phyloP scores from a whole-genome alignment of 2,888 invertebrate species.

The Agrotis segetum region DNA sequence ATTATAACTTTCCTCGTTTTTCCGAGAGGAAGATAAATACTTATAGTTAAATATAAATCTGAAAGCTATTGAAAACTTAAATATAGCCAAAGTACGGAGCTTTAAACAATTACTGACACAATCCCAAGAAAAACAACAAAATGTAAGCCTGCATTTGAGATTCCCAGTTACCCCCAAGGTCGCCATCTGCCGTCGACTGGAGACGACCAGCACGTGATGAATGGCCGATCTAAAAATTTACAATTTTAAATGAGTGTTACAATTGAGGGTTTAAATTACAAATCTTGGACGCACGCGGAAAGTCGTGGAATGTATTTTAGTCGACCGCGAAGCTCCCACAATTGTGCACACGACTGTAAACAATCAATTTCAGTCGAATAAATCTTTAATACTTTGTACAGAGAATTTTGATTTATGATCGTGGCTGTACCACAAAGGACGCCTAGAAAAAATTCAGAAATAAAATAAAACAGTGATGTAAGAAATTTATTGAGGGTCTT shows the following conservation, averaged over 20 bases:
- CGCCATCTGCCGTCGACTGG: slow-evolving; percentile 59
- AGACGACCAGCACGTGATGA: slow-evolving; percentile 72
- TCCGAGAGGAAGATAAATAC: too few species aligned
- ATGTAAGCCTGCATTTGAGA: slow-evolving; percentile 40
- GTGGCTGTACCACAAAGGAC: slow-evolving; percentile 59
- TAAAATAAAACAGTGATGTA: slow-evolving; percentile 38
- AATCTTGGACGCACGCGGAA: slow-evolving; percentile 69
- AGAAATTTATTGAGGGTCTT: slow-evolving; percentile 37
- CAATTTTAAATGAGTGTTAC: slow-evolving; percentile 81
- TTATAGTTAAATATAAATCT: not conserved
- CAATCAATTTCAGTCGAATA: slow-evolving; percentile 74
- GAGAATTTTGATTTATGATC: slow-evolving; percentile 63
- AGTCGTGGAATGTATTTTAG: slow-evolving; percentile 79
- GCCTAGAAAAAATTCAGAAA: slow-evolving; percentile 42
- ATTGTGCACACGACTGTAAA: slow-evolving; percentile 69
- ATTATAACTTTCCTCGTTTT: too few species aligned
- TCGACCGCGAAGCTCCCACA: slow-evolving; percentile 49
- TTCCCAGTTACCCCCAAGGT: slow-evolving; percentile 60
- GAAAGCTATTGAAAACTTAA: slow-evolving; percentile 15
- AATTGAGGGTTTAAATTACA: slow-evolving; percentile 82
- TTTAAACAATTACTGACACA: slow-evolving; percentile 48
- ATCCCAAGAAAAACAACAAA: slow-evolving; percentile 48
- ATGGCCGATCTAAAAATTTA: slow-evolving; percentile 77
- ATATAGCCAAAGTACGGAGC: slow-evolving; percentile 10
- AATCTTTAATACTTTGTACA: slow-evolving; percentile 74